Conservation (phyloP, 2,888 invertebrate species). For the Drosophila gaucha region DNA sequence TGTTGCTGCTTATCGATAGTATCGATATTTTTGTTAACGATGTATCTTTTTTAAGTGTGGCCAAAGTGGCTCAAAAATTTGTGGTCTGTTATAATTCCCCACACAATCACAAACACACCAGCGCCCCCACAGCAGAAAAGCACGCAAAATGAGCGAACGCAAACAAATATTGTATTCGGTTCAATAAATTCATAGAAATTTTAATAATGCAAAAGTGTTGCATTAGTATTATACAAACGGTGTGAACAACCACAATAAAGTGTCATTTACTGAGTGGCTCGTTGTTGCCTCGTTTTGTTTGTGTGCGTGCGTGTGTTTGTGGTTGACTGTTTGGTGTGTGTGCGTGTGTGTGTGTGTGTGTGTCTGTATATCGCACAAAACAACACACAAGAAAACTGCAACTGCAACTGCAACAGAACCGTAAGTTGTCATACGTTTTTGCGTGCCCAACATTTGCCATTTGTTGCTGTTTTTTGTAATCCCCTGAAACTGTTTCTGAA, state of each 20-base stretch:
- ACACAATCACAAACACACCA: slow-evolving; percentile 40
- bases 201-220: slow-evolving; percentile 45
- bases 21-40: slow-evolving; percentile 26
- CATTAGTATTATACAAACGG: slow-evolving; percentile 32
- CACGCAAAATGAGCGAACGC: slow-evolving; percentile 59
- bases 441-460: slow-evolving; percentile 17
- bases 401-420: slow-evolving; percentile 47
- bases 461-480: slow-evolving; percentile 13
- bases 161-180: slow-evolving; percentile 42
- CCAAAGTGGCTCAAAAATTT: slow-evolving; percentile 22
- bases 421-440: slow-evolving; percentile 44
- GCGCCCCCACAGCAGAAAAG: slow-evolving; percentile 31
- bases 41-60: slow-evolving; percentile 18
- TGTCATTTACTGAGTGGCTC: slow-evolving; percentile 30
- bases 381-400: slow-evolving; percentile 41
- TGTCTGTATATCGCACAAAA: slow-evolving; percentile 35
- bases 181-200: slow-evolving; percentile 42
- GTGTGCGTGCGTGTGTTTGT: slow-evolving; percentile 11
- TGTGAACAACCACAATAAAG: slow-evolving; percentile 39
- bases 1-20: slow-evolving; percentile 11
- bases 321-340: slow-evolving; percentile 20
- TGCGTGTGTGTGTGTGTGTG: slow-evolving; percentile 10
- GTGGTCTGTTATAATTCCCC: slow-evolving; percentile 23
- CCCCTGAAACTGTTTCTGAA: neutral
- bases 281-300: slow-evolving; percentile 31